phyloP scores from a whole-genome alignment of 2,113 vertebrate genomes.

The Donacobius atricapilla region DNA sequence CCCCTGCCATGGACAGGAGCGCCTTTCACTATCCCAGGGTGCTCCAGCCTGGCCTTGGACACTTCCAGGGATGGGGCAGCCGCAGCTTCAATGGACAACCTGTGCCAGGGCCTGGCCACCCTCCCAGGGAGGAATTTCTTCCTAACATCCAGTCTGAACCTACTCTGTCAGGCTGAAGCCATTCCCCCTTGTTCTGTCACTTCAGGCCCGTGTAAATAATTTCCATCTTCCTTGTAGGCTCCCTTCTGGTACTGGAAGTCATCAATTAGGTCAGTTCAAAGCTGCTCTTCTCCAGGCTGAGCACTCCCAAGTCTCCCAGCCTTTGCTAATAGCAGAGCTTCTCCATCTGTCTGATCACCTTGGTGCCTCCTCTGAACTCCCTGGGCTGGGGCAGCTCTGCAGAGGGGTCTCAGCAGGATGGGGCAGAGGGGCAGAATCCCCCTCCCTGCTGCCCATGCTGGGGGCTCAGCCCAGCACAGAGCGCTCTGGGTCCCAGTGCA shows the following conservation, averaged over 20 bases:
- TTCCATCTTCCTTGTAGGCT: neutral
- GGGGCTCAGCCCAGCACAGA: neutral
- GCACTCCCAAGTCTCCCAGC: neutral
- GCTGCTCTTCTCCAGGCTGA: neutral
- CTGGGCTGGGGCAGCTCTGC: neutral
- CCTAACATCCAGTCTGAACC: neutral
- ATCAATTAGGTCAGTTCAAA: neutral
- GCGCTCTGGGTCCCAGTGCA: fast-evolving
- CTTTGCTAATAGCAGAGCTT: neutral
- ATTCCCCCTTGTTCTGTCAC: neutral
- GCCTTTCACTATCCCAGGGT: fast-evolving
- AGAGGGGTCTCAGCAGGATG: fast-evolving
- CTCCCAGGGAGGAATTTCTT: neutral
- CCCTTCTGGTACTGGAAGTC: neutral
- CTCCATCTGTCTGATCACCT: neutral
- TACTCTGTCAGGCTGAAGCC: neutral
- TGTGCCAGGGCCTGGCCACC: fast-evolving
- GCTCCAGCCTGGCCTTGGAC: neutral
- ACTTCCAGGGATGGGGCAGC: neutral
- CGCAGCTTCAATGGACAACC: neutral
- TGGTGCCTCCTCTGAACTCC: neutral
- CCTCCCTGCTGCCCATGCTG: neutral
- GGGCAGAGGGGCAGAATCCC: neutral
- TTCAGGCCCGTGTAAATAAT: neutral
- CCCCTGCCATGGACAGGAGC: fast-evolving